Percentiles rank a stretch among this genome's conserved stretches.
Conservation (phyloP, 2,797 vertebrate species). For the Podarcis lilfordi region DNA sequence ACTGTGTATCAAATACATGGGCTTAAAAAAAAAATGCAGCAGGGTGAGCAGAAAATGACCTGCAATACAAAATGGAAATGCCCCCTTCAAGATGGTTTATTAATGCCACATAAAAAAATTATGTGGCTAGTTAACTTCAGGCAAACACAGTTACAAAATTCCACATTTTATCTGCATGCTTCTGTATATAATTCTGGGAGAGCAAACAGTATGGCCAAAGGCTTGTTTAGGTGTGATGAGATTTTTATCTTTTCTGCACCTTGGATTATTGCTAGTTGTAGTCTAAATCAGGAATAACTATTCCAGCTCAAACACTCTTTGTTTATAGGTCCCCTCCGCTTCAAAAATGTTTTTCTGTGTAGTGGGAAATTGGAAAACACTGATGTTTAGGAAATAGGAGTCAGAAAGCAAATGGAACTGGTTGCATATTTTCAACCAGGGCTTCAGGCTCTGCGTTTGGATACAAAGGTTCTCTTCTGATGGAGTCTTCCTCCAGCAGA, state of each 20-base stretch:
- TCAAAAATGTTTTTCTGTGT: neutral
- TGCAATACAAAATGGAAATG: constrained; percentile 28
- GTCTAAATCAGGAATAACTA: neutral
- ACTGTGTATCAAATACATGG: neutral
- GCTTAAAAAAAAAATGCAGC: neutral
- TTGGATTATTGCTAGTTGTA: neutral
- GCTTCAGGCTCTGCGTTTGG: neutral
- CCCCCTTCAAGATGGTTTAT: constrained; percentile 45
- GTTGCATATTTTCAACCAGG: neutral
- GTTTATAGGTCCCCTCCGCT: neutral
- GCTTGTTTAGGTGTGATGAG: neutral
- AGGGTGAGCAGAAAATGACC: neutral
- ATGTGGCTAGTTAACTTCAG: constrained; percentile 39
- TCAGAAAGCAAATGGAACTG: neutral
- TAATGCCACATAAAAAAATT: constrained; percentile 33
- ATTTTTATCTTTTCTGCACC: neutral
- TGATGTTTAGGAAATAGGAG: neutral
- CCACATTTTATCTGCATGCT: constrained; percentile 25
- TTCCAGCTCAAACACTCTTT: neutral
- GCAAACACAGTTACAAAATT: constrained; percentile 41
- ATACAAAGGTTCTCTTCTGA: neutral
- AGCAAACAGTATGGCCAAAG: neutral
- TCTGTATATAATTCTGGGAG: neutral
- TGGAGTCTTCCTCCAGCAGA: neutral
- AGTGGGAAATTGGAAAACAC: neutral